Base-by-base conservation (phyloP, 2,797 vertebrate genomes). In the Poecilia velifera region DNA sequence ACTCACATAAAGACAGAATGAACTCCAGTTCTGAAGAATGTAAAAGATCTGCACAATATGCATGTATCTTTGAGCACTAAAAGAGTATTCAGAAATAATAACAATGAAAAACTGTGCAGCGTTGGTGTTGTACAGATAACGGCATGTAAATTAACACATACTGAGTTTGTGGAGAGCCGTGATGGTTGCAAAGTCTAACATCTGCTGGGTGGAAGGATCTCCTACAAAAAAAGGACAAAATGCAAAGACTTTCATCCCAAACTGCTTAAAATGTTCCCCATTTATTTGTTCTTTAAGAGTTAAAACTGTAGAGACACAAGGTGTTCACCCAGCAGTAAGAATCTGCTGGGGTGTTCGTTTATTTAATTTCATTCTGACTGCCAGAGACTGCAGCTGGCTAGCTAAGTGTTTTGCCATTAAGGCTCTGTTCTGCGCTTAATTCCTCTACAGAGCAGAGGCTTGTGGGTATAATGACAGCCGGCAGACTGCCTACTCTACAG, bases 341-440 rank as follows among this genome's bases (percentile, higher is more conserved):
- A 87, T 83, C 83, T 83, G 85, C 82, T 86, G 74, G 86, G 88
- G 83, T 87, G 86, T 89, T 85, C 64, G 22, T 91, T 91, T 86
- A 88, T 89, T 91, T 91, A 89, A 92, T 93, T 85, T 88, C 86
- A 90, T 88, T 82, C 74, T 77, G 78, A 80, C 88, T 86, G 90
- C 85, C 86, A 88, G 84, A 88, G 84, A 80, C 88, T 90, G 74
- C 88, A 85, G 85, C 91, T 85, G 91, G 81, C 78, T 86, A 82
- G 86, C 81, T 91, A 89, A 93, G 88, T 90, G 88, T 84, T 83
- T 76, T 84, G 88, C 92, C 89, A 89, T 92, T 88, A 89, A 87
- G 76, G 72, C 76, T 85, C 82, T 84, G 82, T 79, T 86, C 88
- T 84, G 88, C 90, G 85, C 90, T 92, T 91, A 85, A 87, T 88